Conservation (phyloP, 1,140 invertebrate species). For the Drosophila asahinai region DNA sequence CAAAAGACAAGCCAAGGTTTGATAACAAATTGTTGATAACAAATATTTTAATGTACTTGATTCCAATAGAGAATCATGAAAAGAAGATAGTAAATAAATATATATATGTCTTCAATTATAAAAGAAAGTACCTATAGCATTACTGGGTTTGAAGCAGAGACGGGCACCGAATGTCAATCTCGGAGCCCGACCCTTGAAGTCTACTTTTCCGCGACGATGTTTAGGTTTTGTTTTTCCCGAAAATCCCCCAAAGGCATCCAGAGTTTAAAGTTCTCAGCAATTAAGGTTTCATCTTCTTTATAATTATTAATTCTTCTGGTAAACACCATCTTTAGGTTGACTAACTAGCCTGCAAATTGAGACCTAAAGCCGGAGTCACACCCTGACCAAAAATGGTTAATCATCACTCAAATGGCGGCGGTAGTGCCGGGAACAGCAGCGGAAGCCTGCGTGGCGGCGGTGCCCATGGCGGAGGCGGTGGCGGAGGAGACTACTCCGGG, state of each 20-base stretch:
- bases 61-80: background rate
- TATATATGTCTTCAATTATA: background rate
- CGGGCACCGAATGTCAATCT: no score
- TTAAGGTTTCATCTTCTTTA: background rate
- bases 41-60: background rate
- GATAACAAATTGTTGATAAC: background rate
- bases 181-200: no score
- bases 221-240: background rate
- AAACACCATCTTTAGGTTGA: background rate
- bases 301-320: background rate
- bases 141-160: no score
- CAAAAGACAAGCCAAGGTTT: background rate
- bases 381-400: constrained; percentile 52
- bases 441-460: constrained; percentile 53
- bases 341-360: background rate
- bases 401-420: constrained; percentile 75
- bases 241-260: background rate
- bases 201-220: background rate
- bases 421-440: constrained; percentile 71
- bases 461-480: constrained; percentile 65
- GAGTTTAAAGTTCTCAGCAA: no score
- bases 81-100: background rate
- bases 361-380: constrained; percentile 6
- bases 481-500: constrained; percentile 76
- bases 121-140: no score